Evolutionary conservation across 2,797 vertebrate genomes (phyloP).

Genomic region (Tauraco hartlaubi): DNA sequence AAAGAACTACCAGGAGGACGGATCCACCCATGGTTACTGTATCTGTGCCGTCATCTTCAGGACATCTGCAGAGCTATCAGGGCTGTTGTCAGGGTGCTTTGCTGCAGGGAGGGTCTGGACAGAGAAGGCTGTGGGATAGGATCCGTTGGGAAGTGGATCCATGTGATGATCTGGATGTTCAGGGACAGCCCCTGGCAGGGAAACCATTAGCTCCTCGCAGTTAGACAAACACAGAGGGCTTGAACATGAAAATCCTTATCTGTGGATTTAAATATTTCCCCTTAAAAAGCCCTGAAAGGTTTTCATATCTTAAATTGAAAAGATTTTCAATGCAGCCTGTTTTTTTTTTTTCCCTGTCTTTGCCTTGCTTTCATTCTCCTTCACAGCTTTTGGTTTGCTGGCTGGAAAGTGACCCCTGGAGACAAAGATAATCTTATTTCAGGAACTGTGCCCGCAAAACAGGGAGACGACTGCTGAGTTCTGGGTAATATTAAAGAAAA

Average conservation of each 20-base stretch:
- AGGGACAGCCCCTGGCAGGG: fast-evolving
- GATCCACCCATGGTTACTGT: background rate
- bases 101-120: background rate
- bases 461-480: background rate
- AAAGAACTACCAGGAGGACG: background rate
- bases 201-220: background rate
- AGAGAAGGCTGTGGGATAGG: background rate
- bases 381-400: constrained; percentile 16
- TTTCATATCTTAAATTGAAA: background rate
- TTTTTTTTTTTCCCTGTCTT: background rate
- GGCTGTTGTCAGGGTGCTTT: background rate
- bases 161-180: background rate
- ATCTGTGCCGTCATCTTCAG: background rate
- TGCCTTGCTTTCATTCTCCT: background rate
- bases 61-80: background rate
- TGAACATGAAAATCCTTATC: background rate
- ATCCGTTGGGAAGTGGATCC: background rate
- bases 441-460: constrained; percentile 19
- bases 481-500: constrained; percentile 22
- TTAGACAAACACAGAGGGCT: background rate
- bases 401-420: constrained; percentile 44
- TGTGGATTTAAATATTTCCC: background rate
- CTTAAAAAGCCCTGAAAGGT: background rate
- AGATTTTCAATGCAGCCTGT: background rate
- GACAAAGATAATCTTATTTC: constrained; percentile 54